Evolutionary conservation across 2,888 invertebrate species (phyloP), one percentile per base, ranked within the genome.

Genomic region (Drosophila ezoana): DNA sequence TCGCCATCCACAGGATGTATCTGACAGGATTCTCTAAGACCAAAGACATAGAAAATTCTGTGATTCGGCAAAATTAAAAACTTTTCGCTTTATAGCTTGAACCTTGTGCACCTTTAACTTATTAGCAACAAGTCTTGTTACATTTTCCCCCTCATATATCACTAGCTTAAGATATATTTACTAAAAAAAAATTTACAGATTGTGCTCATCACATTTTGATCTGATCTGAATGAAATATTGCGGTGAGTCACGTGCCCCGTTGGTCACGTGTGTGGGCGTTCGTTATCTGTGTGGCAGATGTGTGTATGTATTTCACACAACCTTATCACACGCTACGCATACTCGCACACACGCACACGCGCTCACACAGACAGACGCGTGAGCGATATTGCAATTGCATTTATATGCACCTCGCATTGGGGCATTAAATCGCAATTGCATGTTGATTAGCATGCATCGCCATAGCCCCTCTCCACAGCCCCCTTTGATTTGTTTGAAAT

Each of bases 371-470:
- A 10, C 33, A 32, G 28, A 64, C 18, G 11, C 32, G 10, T 4
- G 16, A 11, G 11, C 4, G 32, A 14, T 45, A 59, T 33, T 16
- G 53, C 18, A 51, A 63, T 38, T 77, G 69, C 54, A 81, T 70
- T 73, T 70, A 54, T 53, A 81, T 79, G 81, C 72, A 32, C 23
- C 56, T 63, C 77, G 56, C 81, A 81, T 69, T 57, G 53, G 66
- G 58, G 35, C 37, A 54, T 59, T 71, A 68, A 74, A 71, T 79
- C 69, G 76, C 86, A 82, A 75, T 82, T 86, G 86, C 86, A 86
- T 75, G 76, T 66, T 75, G 83, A 82, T 80, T 79, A 72, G 52
- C 58, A 79, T 79, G 68, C 84, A 45, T 66, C 32, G 70, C 47
- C n/a, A 45, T 40, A 49, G 53, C 41, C 28, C 33, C 10, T 28